Evolutionary conservation across 2,113 vertebrate species (phyloP).

Genomic region (Lepidothrix coronata): DNA sequence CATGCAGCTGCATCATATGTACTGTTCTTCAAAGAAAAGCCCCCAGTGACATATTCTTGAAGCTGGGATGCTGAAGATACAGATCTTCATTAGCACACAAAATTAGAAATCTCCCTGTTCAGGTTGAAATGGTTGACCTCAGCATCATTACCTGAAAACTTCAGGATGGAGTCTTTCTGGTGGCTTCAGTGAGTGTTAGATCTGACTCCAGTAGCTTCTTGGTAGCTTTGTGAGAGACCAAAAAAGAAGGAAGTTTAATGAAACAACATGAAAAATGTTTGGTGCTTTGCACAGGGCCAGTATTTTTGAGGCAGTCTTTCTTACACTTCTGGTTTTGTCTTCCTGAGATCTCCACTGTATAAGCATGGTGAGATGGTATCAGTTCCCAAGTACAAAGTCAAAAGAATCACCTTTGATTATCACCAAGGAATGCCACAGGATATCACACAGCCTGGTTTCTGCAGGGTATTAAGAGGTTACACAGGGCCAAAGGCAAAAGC

Average conservation of each 20-base stretch:
- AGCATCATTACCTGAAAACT: background rate
- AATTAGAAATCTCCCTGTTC: background rate
- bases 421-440: background rate
- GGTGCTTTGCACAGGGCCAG: background rate
- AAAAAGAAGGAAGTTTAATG: background rate
- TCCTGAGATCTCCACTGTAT: background rate
- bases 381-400: background rate
- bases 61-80: background rate
- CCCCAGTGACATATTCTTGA: background rate
- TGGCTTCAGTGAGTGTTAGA: background rate
- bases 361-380: background rate
- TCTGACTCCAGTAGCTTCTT: background rate
- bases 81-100: background rate
- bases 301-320: background rate
- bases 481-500: background rate
- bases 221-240: background rate
- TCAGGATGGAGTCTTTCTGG: background rate
- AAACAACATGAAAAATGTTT: background rate
- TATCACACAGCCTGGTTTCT: background rate
- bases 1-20: background rate
- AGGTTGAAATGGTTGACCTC: background rate
- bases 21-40: background rate
- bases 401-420: background rate
- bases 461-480: background rate
- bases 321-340: background rate